A percentile compares a stretch with the other conserved stretches of the same genome.
phyloP scores from a whole-genome alignment of 1,140 invertebrate species.

The Aphaenogaster floridana region DNA sequence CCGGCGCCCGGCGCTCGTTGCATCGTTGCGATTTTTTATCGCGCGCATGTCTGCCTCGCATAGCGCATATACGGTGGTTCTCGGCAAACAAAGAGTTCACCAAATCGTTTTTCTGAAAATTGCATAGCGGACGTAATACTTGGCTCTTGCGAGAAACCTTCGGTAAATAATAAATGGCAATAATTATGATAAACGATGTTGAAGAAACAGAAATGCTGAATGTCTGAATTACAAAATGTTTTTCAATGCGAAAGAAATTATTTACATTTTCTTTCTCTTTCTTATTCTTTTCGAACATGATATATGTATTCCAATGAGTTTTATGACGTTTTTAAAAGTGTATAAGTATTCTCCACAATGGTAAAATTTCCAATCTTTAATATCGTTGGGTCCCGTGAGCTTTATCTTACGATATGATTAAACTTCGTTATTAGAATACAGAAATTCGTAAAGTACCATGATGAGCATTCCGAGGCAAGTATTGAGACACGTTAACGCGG shows the following conservation, averaged over 20 bases:
- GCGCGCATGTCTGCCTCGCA: neutral
- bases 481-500: neutral
- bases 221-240: neutral
- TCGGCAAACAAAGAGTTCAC: neutral
- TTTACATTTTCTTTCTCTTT: neutral
- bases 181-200: neutral
- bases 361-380: neutral
- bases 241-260: neutral
- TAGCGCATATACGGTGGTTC: neutral
- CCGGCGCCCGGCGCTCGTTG: neutral
- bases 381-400: neutral
- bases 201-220: neutral
- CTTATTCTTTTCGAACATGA: neutral
- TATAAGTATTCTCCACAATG: neutral
- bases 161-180: neutral
- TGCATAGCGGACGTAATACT: neutral
- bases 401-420: neutral
- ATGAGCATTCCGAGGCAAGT: neutral
- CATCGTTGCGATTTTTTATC: slow-evolving; percentile 22
- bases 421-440: neutral
- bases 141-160: neutral
- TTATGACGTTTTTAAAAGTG: neutral
- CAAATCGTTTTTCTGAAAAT: slow-evolving; percentile 17
- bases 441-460: neutral
- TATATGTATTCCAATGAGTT: neutral